Evolutionary conservation across 2,888 invertebrate genomes (phyloP).

Genomic region (Cylindroiulus punctatus): DNA sequence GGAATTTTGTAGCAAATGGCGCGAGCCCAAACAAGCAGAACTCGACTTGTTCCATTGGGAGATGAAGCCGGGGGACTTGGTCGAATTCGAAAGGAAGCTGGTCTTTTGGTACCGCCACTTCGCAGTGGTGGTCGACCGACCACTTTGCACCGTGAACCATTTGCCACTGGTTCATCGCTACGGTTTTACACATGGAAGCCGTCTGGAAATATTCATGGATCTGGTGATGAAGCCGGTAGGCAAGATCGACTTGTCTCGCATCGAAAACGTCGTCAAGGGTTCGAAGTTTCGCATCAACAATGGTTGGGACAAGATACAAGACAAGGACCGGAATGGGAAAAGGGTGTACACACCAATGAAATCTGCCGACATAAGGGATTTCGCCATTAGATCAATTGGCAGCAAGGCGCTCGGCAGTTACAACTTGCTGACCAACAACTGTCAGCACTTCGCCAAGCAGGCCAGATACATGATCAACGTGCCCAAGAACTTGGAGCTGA

Average conservation of each 20-base stretch:
- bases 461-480: too few species aligned
- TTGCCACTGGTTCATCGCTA: not conserved
- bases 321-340: too few species aligned
- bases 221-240: not conserved
- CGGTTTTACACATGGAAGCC: too few species aligned
- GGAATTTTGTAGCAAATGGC: too few species aligned
- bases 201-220: not conserved
- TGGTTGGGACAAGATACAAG: not conserved
- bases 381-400: not conserved
- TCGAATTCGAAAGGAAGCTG: too few species aligned
- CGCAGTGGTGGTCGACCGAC: too few species aligned
- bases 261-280: not conserved
- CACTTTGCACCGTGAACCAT: too few species aligned
- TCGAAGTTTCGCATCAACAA: not conserved
- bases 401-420: not conserved
- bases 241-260: not conserved
- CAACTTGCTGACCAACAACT: not conserved
- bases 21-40: too few species aligned
- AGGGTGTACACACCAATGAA: not conserved
- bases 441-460: not conserved
- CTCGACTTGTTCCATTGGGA: too few species aligned
- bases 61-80: too few species aligned
- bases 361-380: not conserved
- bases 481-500: too few species aligned
- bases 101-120: too few species aligned